Percentiles rank a stretch among this genome's conserved stretches.
Evolutionary conservation across 2,113 vertebrate genomes (phyloP).

Genomic region (Tylochromis polylepis): DNA sequence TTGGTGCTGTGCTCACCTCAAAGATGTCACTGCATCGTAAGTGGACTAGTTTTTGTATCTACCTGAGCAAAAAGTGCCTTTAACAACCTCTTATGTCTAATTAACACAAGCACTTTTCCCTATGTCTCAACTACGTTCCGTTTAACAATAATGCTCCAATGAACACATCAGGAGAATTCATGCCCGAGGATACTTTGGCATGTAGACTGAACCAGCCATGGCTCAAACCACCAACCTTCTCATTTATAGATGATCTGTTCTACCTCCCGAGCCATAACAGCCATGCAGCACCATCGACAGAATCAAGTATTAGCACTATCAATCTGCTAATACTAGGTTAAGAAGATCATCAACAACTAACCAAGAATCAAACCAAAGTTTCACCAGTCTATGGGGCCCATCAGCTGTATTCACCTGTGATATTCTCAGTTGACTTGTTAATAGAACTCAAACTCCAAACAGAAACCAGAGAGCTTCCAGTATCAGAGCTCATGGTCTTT

Average conservation of each 20-base stretch:
- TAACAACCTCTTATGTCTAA: background rate
- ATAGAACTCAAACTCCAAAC: background rate
- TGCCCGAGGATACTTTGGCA: background rate
- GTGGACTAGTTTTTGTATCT: background rate
- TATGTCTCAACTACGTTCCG: background rate
- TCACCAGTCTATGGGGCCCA: background rate
- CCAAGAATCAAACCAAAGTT: background rate
- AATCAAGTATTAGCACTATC: no score
- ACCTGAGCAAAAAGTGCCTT: background rate
- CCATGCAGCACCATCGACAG: no score
- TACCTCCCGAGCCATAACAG: no score
- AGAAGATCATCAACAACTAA: background rate
- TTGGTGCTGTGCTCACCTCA: background rate
- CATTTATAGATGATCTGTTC: no score
- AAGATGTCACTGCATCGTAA: background rate
- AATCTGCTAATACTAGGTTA: background rate
- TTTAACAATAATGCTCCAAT: background rate
- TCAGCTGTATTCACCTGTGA: background rate
- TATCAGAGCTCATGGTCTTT: background rate
- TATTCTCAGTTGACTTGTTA: background rate
- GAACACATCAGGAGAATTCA: background rate
- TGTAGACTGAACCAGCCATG: background rate
- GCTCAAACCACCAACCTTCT: no score
- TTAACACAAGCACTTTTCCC: background rate
- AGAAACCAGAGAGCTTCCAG: background rate